phyloP scores from a whole-genome alignment of 1,140 invertebrate genomes.

The Philotrypesis tridentata region DNA sequence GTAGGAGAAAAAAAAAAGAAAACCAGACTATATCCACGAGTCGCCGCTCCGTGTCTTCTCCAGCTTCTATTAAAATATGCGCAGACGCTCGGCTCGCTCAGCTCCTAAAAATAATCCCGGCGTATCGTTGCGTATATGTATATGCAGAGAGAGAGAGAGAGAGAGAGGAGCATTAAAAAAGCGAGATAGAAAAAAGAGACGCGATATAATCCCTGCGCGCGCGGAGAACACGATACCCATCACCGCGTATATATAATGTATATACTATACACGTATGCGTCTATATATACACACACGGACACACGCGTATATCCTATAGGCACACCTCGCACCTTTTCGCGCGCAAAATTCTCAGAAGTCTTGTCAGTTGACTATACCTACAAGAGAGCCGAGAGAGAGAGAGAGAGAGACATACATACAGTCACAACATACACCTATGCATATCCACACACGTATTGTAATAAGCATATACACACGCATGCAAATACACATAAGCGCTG shows the following conservation, averaged over 20 bases:
- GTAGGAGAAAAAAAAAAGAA: background rate
- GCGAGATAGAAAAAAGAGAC: background rate
- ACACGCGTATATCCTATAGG: too few species aligned
- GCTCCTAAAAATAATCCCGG: constrained; percentile 14
- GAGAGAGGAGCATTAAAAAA: too few species aligned
- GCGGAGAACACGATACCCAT: background rate
- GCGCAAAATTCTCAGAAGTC: background rate
- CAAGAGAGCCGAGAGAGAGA: too few species aligned
- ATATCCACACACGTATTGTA: too few species aligned
- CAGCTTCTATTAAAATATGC: background rate
- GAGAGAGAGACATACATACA: too few species aligned
- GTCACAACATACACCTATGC: too few species aligned
- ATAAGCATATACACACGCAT: background rate
- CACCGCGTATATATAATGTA: background rate
- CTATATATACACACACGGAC: too few species aligned
- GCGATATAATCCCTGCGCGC: background rate
- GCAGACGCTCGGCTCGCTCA: background rate
- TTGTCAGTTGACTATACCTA: background rate
- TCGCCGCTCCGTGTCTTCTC: background rate
- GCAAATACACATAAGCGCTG: background rate
- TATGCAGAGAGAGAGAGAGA: background rate
- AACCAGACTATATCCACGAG: background rate
- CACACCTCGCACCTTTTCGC: background rate
- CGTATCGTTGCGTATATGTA: background rate
- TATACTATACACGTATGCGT: background rate